Conservation (phyloP, 2,888 invertebrate species). For the Bhutanitis thaidina region DNA sequence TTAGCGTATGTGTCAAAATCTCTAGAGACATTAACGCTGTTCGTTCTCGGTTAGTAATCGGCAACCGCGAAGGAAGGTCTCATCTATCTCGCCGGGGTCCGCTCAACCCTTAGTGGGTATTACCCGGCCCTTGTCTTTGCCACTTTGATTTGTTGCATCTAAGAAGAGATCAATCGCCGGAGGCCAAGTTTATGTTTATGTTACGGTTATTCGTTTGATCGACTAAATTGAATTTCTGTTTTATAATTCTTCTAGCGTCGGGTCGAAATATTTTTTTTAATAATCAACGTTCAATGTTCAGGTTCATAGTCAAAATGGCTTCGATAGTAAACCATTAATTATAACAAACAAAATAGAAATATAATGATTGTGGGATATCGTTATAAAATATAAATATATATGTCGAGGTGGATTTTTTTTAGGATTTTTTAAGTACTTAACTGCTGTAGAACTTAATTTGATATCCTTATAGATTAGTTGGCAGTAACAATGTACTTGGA, state of each 20-base stretch:
- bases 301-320: too few relatives aligned
- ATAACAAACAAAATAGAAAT: too few relatives aligned
- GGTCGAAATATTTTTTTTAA: too few relatives aligned
- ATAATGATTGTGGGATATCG: too few relatives aligned
- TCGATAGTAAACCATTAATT: too few relatives aligned
- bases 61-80: slow-evolving; percentile 8
- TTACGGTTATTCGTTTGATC: slow-evolving; percentile 9
- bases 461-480: too few relatives aligned
- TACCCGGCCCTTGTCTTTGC: slow-evolving; percentile 61
- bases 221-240: slow-evolving; percentile 11
- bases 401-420: too few relatives aligned
- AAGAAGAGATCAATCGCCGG: slow-evolving; percentile 58
- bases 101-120: slow-evolving; percentile 41
- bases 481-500: too few relatives aligned
- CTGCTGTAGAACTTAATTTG: too few relatives aligned
- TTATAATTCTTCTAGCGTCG: background rate
- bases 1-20: slow-evolving; percentile 10
- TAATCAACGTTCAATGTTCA: too few relatives aligned
- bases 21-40: slow-evolving; percentile 8
- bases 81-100: slow-evolving; percentile 22
- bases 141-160: slow-evolving; percentile 67
- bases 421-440: too few relatives aligned
- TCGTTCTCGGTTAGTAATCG: background rate
- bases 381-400: too few relatives aligned
- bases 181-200: slow-evolving; percentile 34